A percentile compares a stretch with the other conserved stretches of the same genome.
Evolutionary conservation across 2,797 vertebrate species (phyloP).

Genomic region (Pipistrellus pygmaeus): DNA sequence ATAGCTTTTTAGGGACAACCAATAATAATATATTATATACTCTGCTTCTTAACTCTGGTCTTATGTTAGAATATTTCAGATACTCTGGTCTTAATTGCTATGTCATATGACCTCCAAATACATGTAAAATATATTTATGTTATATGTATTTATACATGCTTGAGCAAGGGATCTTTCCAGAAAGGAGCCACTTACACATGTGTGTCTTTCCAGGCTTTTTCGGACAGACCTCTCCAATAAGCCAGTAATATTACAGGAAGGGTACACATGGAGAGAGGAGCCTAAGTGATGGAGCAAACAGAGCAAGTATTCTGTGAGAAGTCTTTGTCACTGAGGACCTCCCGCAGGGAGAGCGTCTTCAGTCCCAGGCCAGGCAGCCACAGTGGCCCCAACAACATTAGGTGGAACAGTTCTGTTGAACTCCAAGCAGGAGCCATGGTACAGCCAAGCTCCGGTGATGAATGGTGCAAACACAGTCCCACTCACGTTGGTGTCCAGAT

Average conservation of each 20-base stretch:
- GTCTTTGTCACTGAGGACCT: neutral
- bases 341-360: rapidly evolving
- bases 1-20: neutral
- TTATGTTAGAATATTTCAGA: neutral
- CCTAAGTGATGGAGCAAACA: neutral
- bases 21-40: neutral
- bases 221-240: neutral
- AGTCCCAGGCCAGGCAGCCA: neutral
- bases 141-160: neutral
- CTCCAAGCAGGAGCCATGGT: neutral
- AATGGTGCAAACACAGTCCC: neutral
- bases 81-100: neutral
- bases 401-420: neutral
- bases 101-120: neutral
- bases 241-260: neutral
- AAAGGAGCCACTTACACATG: neutral
- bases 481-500: neutral
- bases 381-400: no score
- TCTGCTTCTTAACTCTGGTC: neutral
- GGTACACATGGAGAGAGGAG: neutral
- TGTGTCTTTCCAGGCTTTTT: neutral
- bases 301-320: neutral
- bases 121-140: neutral
- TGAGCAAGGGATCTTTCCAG: neutral
- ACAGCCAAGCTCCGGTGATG: neutral